Evolutionary conservation across 2,113 vertebrate species (phyloP), one percentile per base, ranked within the genome.

Genomic region (Myocastor coypus): DNA sequence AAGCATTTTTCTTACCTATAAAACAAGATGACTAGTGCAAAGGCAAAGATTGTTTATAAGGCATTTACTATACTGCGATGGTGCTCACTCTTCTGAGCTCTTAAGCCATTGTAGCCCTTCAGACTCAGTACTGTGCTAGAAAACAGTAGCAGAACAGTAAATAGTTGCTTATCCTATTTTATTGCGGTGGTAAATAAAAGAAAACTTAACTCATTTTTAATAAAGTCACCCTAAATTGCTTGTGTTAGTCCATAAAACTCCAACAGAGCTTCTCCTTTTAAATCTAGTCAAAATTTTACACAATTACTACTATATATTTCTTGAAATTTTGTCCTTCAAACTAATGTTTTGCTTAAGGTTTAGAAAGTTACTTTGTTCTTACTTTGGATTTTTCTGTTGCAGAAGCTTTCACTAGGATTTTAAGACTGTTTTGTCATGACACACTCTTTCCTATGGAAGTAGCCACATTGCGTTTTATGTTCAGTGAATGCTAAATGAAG

Each of bases 241-340:
- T 55, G 40, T 92, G 2, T 87, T 68, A 20, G 17, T 22, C 55
- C n/a, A 42, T 80, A 59, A 63, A 46, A 28, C 75, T 95, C 63
- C 63, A 92, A 50, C 30, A 64, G 77, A 82, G n/a, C 40, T 42
- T 84, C 12, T n/a, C 87, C 28, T 52, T 86, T 92, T 19, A 87
- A 92, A 92, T 55, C 59, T 96, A 37, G 6, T 83, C 84, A 83
- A 61, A 59, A 34, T 89, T 83, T 86, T 94, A 61, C 57, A 82
- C 46, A 86, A 2, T 82, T 71, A 50, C 17, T 92, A 0, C 73
- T 77, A 7, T 50, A 17, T 12, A 34, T 90, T 86, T 37, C 37
- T 64, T 87, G 9, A 80, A 88, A 69, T 17, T 34, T 68, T 68
- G 68, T 64, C 34, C 94, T 89, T 90, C 42, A 96, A 64, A 24